Evolutionary conservation across 2,113 vertebrate genomes (phyloP).

Genomic region (Bettongia penicillata): DNA sequence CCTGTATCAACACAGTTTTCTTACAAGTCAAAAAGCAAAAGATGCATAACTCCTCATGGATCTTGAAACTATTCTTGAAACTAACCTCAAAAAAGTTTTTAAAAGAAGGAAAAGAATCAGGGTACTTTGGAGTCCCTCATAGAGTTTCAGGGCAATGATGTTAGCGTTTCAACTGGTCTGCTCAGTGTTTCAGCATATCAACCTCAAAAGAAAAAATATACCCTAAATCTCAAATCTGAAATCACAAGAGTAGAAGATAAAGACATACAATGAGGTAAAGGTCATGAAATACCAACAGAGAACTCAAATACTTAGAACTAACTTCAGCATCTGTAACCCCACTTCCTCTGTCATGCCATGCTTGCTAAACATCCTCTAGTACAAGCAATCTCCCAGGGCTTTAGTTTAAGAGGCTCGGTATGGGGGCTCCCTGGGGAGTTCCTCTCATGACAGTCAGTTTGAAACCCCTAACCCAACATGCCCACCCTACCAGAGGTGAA

Average conservation of each 20-base stretch:
- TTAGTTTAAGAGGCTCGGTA: neutral
- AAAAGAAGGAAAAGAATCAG: neutral
- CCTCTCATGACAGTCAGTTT: neutral
- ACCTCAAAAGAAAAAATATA: neutral
- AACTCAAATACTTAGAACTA: neutral
- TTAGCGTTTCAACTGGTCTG: neutral
- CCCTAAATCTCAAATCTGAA: neutral
- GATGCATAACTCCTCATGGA: neutral
- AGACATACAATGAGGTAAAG: neutral
- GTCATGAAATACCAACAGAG: neutral
- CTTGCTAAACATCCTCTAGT: too few relatives aligned
- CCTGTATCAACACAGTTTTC: neutral
- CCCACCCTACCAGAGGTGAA: neutral
- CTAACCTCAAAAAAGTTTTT: neutral
- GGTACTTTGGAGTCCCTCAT: neutral
- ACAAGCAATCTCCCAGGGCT: neutral
- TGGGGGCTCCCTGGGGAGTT: neutral
- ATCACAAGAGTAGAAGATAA: neutral
- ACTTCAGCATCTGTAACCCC: neutral
- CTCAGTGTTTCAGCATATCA: neutral
- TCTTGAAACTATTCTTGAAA: neutral
- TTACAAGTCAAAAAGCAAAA: neutral
- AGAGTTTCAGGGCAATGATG: neutral
- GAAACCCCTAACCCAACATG: neutral
- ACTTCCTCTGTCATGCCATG: too few relatives aligned